Conservation (phyloP, 1,140 invertebrate species). For the Eriocheir sinensis region DNA sequence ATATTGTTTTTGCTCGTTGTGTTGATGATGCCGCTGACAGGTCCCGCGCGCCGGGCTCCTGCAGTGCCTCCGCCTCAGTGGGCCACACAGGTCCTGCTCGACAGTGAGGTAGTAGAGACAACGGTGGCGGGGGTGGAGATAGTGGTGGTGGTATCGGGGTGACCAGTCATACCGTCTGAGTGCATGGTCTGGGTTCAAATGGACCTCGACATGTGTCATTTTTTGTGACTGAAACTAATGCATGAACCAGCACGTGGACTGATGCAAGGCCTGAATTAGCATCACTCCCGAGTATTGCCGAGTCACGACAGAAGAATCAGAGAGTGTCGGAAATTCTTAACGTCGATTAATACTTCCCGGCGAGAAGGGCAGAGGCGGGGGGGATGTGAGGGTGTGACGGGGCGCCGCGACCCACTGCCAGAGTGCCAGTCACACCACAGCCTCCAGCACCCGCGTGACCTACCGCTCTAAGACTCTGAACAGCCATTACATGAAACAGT, state of each 20-base stretch:
- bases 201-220: neutral
- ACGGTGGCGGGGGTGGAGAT: neutral
- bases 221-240: neutral
- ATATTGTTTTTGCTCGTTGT: conserved; percentile 27
- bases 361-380: neutral
- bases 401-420: neutral
- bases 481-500: too few relatives aligned
- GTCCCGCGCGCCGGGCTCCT: neutral
- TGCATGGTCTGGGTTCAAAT: neutral
- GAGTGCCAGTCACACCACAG: neutral
- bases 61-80: neutral
- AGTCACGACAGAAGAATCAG: neutral
- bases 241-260: neutral
- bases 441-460: neutral
- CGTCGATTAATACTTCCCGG: neutral
- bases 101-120: neutral
- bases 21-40: neutral
- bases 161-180: neutral
- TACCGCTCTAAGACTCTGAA: too few relatives aligned
- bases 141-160: neutral
- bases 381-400: neutral
- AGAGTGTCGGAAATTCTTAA: neutral
- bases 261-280: neutral
- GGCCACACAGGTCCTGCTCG: neutral
- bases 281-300: neutral